Conservation (phyloP, 2,888 invertebrate species). For the Andrena fulva region DNA sequence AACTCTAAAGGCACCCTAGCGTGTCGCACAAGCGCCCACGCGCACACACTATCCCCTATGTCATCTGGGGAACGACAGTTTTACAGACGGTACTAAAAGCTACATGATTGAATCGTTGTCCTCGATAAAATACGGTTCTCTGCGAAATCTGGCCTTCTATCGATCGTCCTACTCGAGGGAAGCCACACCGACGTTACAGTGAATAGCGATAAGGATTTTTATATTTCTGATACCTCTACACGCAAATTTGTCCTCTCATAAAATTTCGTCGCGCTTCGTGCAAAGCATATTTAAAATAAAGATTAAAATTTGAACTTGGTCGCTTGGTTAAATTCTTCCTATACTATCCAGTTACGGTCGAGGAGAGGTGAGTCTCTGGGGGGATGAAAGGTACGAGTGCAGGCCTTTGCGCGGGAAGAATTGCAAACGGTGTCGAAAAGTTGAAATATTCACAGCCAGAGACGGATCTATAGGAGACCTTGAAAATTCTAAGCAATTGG, state of each 20-base stretch:
- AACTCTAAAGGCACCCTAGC: conserved; percentile 81
- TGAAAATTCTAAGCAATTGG: not conserved
- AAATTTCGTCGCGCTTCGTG: not conserved
- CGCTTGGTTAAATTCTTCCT: not conserved
- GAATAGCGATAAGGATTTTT: not conserved
- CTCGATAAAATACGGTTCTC: conserved; percentile 68
- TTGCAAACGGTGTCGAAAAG: not conserved
- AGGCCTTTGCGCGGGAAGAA: not conserved
- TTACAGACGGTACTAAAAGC: conserved; percentile 16
- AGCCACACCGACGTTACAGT: not conserved
- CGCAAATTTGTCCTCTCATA: not conserved
- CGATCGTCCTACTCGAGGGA: conserved; percentile 15
- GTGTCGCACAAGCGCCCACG: conserved; percentile 30
- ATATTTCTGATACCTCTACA: not conserved
- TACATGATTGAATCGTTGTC: conserved; percentile 53
- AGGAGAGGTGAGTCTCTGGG: not conserved
- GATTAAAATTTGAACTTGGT: not conserved
- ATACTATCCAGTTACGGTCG: not conserved
- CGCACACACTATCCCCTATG: not conserved
- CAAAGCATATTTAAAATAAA: not conserved
- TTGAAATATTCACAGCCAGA: not conserved
- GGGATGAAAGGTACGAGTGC: conserved; percentile 3
- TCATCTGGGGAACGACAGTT: too few species aligned
- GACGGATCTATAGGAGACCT: not conserved
- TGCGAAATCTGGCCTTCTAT: conserved; percentile 21